A percentile compares a stretch with the other conserved stretches of the same genome.
Evolutionary conservation across 2,113 vertebrate species (phyloP).

Genomic region (Garra rufa): DNA sequence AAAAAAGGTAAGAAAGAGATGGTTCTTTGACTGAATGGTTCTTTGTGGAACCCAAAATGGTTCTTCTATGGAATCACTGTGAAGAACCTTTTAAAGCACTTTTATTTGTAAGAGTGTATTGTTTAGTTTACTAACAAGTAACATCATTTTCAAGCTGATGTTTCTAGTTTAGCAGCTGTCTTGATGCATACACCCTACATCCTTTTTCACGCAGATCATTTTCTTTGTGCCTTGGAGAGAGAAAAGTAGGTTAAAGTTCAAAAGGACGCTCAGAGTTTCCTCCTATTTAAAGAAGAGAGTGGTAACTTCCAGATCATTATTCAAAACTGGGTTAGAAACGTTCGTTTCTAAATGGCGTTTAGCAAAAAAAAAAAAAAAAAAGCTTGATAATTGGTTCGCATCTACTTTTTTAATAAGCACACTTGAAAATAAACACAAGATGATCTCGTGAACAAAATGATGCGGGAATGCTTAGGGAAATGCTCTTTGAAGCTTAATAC

Average conservation of each 20-base stretch:
- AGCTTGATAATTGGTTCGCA: no score
- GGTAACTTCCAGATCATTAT: not conserved
- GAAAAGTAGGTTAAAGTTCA: conserved; percentile 40
- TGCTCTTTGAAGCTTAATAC: conserved; percentile 53
- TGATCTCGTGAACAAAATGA: not conserved
- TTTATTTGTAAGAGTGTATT: no score
- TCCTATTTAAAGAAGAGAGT: not conserved
- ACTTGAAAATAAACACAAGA: not conserved
- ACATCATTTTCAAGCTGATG: not conserved
- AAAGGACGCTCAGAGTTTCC: not conserved
- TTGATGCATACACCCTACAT: not conserved
- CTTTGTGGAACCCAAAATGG: no score
- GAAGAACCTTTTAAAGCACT: no score
- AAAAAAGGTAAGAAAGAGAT: no score
- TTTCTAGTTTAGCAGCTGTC: not conserved
- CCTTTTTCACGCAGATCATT: not conserved
- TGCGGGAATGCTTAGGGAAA: conserved; percentile 48
- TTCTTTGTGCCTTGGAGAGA: conserved; percentile 6
- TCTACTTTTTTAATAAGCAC: not conserved
- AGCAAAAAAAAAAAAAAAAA: no score
- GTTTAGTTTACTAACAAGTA: not conserved
- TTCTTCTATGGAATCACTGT: no score
- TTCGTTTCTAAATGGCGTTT: not conserved
- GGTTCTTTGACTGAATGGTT: no score
- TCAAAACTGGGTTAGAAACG: not conserved